Conservation (phyloP, 2,113 vertebrate species). For the Puma concolor region DNA sequence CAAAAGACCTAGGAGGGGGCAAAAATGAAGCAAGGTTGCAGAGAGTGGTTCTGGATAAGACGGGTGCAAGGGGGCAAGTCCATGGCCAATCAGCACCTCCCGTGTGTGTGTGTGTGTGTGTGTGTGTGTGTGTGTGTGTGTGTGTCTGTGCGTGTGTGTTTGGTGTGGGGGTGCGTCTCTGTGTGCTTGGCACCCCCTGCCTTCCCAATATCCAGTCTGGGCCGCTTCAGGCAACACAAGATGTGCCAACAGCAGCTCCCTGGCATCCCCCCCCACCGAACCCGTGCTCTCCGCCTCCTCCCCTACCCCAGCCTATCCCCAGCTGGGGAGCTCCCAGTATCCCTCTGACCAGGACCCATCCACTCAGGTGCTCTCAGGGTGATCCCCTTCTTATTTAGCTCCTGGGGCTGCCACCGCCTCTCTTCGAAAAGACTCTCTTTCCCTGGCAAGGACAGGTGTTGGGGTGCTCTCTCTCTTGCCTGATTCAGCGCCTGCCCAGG, state of each 20-base stretch:
- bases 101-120: neutral
- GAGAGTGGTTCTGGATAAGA: neutral
- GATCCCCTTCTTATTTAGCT: neutral
- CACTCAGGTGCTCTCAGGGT: too few species aligned
- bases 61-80: too few species aligned
- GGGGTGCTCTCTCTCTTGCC: neutral
- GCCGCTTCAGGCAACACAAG: neutral
- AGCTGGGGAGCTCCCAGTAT: neutral
- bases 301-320: rapidly evolving
- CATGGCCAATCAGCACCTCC: neutral
- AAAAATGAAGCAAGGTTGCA: neutral
- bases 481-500: neutral
- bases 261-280: rapidly evolving
- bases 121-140: neutral
- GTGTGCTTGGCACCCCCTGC: neutral
- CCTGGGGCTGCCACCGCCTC: neutral
- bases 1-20: neutral
- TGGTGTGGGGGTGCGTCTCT: neutral
- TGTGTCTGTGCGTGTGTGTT: too few species aligned
- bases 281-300: neutral
- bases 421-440: neutral
- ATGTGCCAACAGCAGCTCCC: rapidly evolving
- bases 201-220: neutral
- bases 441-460: neutral
- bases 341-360: neutral